Evolutionary conservation across 2,797 vertebrate genomes (phyloP).

Genomic region (Neopelma chrysocephalum): DNA sequence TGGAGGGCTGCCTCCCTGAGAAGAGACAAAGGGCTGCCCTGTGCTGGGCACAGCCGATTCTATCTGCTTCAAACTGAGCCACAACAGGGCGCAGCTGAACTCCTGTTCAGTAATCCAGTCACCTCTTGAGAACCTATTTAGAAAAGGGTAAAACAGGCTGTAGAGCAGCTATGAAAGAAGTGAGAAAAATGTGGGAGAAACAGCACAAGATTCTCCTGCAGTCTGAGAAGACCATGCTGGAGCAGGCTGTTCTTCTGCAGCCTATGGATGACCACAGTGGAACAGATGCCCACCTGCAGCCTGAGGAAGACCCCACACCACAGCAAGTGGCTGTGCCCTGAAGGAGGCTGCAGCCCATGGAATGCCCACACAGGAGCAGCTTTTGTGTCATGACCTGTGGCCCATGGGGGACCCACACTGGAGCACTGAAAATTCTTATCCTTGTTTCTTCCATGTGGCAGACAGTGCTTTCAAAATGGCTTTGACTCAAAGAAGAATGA

Average conservation of each 20-base stretch:
- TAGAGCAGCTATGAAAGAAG: background rate
- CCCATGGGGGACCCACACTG: background rate
- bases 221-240: background rate
- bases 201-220: background rate
- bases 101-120: too few species aligned
- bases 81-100: background rate
- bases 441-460: background rate
- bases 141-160: background rate
- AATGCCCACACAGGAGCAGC: background rate
- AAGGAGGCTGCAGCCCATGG: background rate
- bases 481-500: background rate
- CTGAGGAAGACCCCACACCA: background rate
- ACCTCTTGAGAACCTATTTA: background rate
- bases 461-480: background rate
- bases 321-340: background rate
- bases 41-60: background rate
- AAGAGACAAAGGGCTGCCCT: background rate
- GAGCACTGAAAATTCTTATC: background rate
- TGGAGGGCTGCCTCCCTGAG: rapidly evolving
- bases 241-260: background rate
- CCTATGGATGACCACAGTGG: background rate
- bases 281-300: background rate
- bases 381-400: background rate
- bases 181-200: background rate
- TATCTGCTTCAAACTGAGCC: background rate